phyloP scores from a whole-genome alignment of 1,140 invertebrate genomes.

The Chelonus insularis region DNA sequence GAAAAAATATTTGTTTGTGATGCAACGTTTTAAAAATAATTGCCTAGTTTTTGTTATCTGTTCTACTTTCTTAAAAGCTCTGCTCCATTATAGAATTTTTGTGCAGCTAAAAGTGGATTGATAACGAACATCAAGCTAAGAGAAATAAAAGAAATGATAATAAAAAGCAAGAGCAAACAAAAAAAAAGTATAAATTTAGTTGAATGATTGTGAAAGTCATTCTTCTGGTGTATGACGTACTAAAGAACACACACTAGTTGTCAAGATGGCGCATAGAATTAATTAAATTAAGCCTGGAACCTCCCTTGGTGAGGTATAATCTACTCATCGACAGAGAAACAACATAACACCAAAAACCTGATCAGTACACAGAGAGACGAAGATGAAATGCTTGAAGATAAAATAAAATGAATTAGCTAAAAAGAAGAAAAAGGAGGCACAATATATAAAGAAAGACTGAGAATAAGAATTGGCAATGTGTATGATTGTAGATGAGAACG shows the following conservation, averaged over 20 bases:
- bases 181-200: too few relatives aligned
- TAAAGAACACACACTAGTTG: slow-evolving; percentile 40
- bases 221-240: slow-evolving; percentile 36
- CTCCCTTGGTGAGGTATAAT: slow-evolving; percentile 31
- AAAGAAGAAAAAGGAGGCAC: background rate
- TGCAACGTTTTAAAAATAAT: too few relatives aligned
- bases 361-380: background rate
- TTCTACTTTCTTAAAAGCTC: too few relatives aligned
- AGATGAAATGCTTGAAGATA: background rate
- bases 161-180: too few relatives aligned
- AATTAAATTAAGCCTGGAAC: slow-evolving; percentile 52
- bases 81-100: too few relatives aligned
- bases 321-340: slow-evolving; percentile 22
- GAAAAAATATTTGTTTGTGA: too few relatives aligned
- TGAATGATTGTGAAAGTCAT: slow-evolving; percentile 50
- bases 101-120: too few relatives aligned
- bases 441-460: background rate
- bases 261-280: slow-evolving; percentile 55
- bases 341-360: background rate
- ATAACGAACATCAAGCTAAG: too few relatives aligned
- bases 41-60: too few relatives aligned
- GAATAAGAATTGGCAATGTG: background rate
- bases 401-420: background rate
- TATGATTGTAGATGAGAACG: background rate
- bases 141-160: too few relatives aligned